These are phyloP conservation scores for Antechinus flavipes DNA, from an alignment of 2,113 vertebrate genomes.

Conservation along the genomic window DNA sequence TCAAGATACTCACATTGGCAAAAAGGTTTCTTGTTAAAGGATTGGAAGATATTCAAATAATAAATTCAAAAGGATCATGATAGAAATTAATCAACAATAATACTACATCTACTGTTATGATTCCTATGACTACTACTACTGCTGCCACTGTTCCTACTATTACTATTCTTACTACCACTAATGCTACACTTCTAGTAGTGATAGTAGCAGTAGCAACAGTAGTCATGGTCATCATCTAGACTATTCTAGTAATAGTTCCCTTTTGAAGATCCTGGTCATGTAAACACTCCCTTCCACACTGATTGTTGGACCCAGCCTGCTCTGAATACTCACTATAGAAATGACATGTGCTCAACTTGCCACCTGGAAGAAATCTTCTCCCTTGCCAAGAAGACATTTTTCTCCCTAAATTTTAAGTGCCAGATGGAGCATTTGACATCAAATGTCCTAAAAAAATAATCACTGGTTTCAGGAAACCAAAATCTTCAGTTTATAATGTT, in stretches of 20 bases:
- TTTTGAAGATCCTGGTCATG: not conserved
- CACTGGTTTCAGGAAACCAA: not conserved
- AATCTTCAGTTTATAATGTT: not conserved
- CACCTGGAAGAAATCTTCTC: not conserved
- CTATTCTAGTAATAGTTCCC: not conserved
- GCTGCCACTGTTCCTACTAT: not conserved
- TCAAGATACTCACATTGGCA: not conserved
- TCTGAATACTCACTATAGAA: not conserved
- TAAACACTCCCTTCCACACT: not conserved
- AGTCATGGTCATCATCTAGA: not conserved
- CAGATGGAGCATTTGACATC: not conserved
- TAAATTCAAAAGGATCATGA: not conserved
- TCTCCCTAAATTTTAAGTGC: not conserved
- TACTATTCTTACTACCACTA: not conserved
- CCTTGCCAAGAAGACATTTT: not conserved
- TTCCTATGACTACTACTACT: not conserved
- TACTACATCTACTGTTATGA: not conserved
- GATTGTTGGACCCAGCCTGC: not conserved
- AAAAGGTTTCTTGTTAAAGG: not conserved
- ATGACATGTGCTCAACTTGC: not conserved
- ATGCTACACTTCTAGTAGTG: not conserved
- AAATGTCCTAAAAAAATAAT: not conserved
- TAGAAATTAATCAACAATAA: not conserved
- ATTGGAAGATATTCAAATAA: not conserved
- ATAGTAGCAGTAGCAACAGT: too few relatives aligned